Evolutionary conservation across 2,888 invertebrate genomes (phyloP).

Genomic region (Microctonus brassicae): DNA sequence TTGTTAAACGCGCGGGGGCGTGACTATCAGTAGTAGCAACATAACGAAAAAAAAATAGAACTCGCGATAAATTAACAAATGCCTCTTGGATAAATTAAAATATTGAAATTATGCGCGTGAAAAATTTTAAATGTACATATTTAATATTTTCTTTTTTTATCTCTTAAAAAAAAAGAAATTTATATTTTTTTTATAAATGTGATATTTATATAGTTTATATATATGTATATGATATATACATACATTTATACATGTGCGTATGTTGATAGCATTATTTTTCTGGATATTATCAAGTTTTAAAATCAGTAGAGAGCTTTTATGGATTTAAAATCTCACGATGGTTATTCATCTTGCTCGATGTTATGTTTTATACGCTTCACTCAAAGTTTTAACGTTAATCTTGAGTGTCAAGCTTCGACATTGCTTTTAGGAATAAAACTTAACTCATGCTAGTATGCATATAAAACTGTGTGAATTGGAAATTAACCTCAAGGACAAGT

Average conservation of each 20-base stretch:
- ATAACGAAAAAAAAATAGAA: background rate
- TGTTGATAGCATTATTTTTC: background rate
- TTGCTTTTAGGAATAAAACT: background rate
- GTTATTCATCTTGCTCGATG: background rate
- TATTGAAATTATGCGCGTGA: background rate
- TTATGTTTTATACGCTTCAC: background rate
- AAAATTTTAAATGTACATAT: background rate
- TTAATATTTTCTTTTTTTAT: background rate
- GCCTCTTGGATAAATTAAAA: background rate
- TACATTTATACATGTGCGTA: too few species aligned
- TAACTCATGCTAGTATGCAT: background rate
- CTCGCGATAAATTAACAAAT: constrained; percentile 11
- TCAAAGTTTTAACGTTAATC: constrained; percentile 1
- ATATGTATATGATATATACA: too few species aligned
- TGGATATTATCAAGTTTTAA: background rate
- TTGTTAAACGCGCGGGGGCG: constrained; percentile 12
- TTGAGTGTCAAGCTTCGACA: constrained; percentile 2
- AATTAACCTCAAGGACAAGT: background rate
- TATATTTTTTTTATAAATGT: too few species aligned
- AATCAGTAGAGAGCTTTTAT: background rate
- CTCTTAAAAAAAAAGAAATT: background rate
- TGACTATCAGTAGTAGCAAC: constrained; percentile 17
- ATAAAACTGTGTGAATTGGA: background rate
- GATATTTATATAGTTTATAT: too few species aligned
- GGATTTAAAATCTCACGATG: background rate